Evolutionary conservation across 2,888 invertebrate species (phyloP).

Genomic region (Esperia sulphurella): DNA sequence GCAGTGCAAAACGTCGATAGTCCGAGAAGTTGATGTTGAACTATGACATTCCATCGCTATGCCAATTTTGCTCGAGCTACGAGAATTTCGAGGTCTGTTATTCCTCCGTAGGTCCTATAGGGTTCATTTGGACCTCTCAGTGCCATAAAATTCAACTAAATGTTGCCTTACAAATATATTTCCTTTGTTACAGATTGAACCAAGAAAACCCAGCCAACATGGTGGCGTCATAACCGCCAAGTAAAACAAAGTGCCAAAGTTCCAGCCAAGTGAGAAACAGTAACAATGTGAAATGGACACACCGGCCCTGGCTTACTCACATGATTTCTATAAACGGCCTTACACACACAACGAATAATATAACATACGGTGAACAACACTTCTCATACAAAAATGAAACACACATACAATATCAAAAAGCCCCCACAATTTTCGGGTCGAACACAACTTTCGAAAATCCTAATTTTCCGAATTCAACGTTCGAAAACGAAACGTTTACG

Average conservation of each 20-base stretch:
- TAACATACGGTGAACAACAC: conserved; percentile 31
- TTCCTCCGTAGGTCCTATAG: too few species aligned
- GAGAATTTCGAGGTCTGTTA: too few species aligned
- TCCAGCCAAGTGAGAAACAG: neutral
- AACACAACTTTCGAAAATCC: conserved; percentile 32
- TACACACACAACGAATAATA: conserved; percentile 45
- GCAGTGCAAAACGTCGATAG: too few species aligned
- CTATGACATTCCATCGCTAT: too few species aligned
- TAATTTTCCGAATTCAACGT: conserved; percentile 35
- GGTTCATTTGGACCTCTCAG: too few species aligned
- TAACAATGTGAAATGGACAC: conserved; percentile 52
- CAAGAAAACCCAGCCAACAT: neutral
- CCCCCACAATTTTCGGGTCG: neutral
- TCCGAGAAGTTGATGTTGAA: too few species aligned
- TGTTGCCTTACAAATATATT: neutral
- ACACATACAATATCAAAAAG: neutral
- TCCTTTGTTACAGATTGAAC: conserved; percentile 4
- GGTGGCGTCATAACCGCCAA: neutral
- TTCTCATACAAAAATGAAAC: conserved; percentile 43
- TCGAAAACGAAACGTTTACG: conserved; percentile 50
- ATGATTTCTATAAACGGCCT: conserved; percentile 69
- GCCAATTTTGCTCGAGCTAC: too few species aligned
- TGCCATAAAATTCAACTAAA: too few species aligned
- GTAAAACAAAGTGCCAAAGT: conserved; percentile 10
- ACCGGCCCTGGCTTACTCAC: conserved; percentile 40